These are phyloP conservation scores for Papilio protenor DNA, from an alignment of 2,888 invertebrate species.

Conservation along the genomic window DNA sequence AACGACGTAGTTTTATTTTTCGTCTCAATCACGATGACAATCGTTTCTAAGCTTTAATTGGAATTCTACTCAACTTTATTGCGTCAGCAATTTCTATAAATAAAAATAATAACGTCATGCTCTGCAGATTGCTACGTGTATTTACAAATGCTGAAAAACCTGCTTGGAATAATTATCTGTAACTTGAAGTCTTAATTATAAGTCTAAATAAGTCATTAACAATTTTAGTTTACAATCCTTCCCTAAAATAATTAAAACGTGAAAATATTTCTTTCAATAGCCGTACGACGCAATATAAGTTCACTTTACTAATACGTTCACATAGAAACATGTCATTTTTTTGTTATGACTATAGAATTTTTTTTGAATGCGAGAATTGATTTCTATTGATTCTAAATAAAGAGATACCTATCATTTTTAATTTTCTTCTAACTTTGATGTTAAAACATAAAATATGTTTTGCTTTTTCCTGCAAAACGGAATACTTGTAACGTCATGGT, in stretches of 20 bases:
- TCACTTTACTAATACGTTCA: neutral
- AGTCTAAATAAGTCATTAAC: neutral
- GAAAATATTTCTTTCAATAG: neutral
- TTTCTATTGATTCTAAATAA: no score
- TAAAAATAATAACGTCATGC: neutral
- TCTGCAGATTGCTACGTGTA: neutral
- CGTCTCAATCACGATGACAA: neutral
- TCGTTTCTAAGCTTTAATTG: neutral
- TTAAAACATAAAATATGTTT: neutral
- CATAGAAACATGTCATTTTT: no score
- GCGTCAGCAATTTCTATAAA: neutral
- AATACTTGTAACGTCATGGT: slow-evolving; percentile 41
- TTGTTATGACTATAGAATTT: neutral
- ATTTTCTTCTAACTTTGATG: neutral
- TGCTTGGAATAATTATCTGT: no score
- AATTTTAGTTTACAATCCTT: no score
- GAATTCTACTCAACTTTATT: neutral
- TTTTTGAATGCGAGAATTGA: neutral
- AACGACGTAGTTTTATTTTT: neutral
- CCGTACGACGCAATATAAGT: no score
- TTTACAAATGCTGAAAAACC: neutral
- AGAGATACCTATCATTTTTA: no score
- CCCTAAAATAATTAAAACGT: neutral
- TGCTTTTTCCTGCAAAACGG: slow-evolving; percentile 22
- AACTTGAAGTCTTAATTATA: neutral